Percentiles rank a stretch among this genome's conserved stretches.
phyloP scores from a whole-genome alignment of 1,140 invertebrate genomes.

The Zaprionus gabonicus region DNA sequence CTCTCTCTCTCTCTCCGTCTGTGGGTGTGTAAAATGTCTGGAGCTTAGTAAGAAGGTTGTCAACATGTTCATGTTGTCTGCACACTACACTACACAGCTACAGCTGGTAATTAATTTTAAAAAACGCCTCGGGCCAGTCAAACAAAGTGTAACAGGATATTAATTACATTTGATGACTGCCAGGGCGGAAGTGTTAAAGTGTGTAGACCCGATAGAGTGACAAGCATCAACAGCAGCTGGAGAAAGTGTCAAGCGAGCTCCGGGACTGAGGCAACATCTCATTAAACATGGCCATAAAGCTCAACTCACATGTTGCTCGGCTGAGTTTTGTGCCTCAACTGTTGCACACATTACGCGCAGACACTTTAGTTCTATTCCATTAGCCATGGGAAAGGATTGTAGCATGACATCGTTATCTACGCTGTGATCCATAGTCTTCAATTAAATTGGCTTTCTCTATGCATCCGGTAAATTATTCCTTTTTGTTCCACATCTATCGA shows the following conservation, averaged over 20 bases:
- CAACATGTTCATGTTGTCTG: slow-evolving; percentile 77
- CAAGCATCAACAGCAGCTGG: slow-evolving; percentile 32
- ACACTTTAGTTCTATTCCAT: slow-evolving; percentile 9
- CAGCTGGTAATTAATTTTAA: slow-evolving; percentile 80
- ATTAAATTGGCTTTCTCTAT: not conserved
- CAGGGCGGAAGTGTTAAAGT: slow-evolving; percentile 79
- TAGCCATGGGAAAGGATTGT: not conserved
- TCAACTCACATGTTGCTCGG: slow-evolving; percentile 11
- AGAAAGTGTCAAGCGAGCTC: slow-evolving; percentile 6
- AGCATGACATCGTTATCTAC: too few relatives aligned
- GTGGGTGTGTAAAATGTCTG: slow-evolving; percentile 73
- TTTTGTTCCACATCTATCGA: not conserved
- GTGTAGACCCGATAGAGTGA: slow-evolving; percentile 71
- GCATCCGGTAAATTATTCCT: not conserved
- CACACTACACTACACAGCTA: slow-evolving; percentile 37
- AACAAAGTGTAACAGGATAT: slow-evolving; percentile 82
- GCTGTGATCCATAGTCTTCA: too few relatives aligned
- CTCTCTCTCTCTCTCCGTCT: not conserved
- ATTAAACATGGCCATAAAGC: slow-evolving; percentile 16
- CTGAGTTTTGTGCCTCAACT: not conserved
- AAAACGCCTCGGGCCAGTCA: slow-evolving; percentile 76
- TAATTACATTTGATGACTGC: slow-evolving; percentile 80
- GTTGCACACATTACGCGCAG: not conserved
- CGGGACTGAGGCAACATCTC: slow-evolving; percentile 7
- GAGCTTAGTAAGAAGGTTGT: slow-evolving; percentile 78